Base-by-base conservation (phyloP, 2,797 vertebrate species). In the Crenichthys baileyi region DNA sequence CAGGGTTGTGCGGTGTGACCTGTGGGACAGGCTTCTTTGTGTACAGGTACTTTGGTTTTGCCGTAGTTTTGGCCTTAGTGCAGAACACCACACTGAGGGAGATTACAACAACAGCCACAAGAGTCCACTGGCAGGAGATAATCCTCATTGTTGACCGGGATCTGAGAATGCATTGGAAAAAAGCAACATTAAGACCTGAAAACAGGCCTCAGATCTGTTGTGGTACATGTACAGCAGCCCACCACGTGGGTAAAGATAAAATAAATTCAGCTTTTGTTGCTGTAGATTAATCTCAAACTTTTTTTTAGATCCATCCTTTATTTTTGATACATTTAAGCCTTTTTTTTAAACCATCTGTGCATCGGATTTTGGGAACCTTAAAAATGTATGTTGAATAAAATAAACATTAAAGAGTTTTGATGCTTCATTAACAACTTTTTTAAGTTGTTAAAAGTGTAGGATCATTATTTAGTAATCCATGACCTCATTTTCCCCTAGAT, bases 31-130 rank as follows among this genome's bases (percentile, higher is more conserved):
- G 95, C 92, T 97, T 98, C 89, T 98, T 98, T 0, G 95, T 97
- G 93, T 96, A 96, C 89, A 95, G 97, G 91, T 96, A 96, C 90
- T 96, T 98, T 83, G 96, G 94, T 5, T 93, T 94, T 0, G 93
- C 94, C 20, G 97, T 98, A 48, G 96, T 97, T 90, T 97, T 99
- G 44, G 94, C 88, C 1, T 92, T 2, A 83, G 65, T 0, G 58
- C 88, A 86, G 84, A 71, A 85, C 5, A 82, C 44, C 36, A 89
- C 72, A 26, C 84, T 82, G 76, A 96, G 80, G n/a, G 89, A 70
- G 31, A 95, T 72, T 76, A 85, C 72, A 79, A 93, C 88, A 20
- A 89, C 73, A 75, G 85, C 89, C 72, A 92, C 56, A 70, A 94
- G 75, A 75, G 87, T 70, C 29, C 29, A 61, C 70, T 76, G 94